phyloP scores from a whole-genome alignment of 2,888 invertebrate species.

The Pocota personata region DNA sequence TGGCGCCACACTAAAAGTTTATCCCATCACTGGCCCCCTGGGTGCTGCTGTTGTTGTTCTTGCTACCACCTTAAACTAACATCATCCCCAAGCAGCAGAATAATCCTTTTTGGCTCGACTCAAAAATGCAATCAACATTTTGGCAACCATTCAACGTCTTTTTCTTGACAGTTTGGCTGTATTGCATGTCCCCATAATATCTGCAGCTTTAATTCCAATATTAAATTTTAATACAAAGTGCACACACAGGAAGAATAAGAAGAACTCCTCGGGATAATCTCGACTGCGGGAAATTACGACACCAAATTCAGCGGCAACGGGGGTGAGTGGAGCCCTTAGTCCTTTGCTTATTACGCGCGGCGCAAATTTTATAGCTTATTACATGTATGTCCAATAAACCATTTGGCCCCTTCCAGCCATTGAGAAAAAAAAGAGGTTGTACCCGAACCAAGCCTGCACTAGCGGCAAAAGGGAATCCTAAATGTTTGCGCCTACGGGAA shows the following conservation, averaged over 20 bases:
- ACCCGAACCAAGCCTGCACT: neutral
- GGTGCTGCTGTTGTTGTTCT: neutral
- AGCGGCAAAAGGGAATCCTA: constrained; percentile 27
- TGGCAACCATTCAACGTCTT: constrained; percentile 61
- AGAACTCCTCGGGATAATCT: constrained; percentile 37
- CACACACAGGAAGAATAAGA: neutral
- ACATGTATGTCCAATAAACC: constrained; percentile 66
- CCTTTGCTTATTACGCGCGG: constrained; percentile 44
- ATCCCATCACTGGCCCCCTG: neutral
- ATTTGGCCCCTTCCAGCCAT: constrained; percentile 28
- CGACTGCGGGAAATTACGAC: constrained; percentile 41
- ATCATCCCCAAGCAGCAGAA: constrained; percentile 7
- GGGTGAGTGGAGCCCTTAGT: constrained; percentile 18
- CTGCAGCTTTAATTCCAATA: constrained; percentile 56
- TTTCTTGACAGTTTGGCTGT: constrained; percentile 35
- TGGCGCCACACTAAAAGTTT: constrained; percentile 33
- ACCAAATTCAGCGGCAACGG: neutral
- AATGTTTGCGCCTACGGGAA: constrained; percentile 39
- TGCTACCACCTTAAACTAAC: constrained; percentile 12
- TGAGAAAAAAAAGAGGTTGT: constrained; percentile 20
- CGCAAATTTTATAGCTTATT: constrained; percentile 62
- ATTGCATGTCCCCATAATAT: constrained; percentile 16
- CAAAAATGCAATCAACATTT: constrained; percentile 64
- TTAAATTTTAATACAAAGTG: constrained; percentile 37
- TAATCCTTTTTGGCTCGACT: constrained; percentile 54